Percentiles rank a stretch among this genome's conserved stretches.
phyloP scores from a whole-genome alignment of 2,888 invertebrate genomes.

The Carpatolechia fugitivella region DNA sequence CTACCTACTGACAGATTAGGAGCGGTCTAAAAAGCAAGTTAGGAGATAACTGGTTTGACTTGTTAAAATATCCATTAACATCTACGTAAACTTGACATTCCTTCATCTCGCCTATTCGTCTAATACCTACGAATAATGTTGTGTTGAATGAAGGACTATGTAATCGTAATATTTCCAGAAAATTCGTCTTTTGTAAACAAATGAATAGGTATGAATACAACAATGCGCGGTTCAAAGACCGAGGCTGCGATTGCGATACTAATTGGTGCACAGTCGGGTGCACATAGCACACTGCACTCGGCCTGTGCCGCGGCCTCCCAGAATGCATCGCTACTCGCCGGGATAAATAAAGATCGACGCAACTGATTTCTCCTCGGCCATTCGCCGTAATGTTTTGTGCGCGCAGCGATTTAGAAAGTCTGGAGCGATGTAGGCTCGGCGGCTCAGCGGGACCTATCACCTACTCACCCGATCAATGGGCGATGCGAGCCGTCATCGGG shows the following conservation, averaged over 20 bases:
- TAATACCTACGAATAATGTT: too few relatives aligned
- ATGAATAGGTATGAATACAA: constrained; percentile 14
- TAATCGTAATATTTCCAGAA: constrained; percentile 36
- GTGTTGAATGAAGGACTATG: too few relatives aligned
- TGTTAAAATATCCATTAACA: not conserved
- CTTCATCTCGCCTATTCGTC: not conserved
- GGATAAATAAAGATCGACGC: constrained; percentile 12
- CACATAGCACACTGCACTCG: not conserved
- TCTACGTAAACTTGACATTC: constrained; percentile 1
- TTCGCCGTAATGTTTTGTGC: constrained; percentile 1
- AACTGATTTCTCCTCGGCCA: constrained; percentile 5
- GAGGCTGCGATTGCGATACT: constrained; percentile 26
- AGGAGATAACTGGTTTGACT: not conserved
- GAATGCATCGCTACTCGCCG: constrained; percentile 6
- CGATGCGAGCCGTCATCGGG: constrained; percentile 58
- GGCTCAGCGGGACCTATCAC: constrained; percentile 13
- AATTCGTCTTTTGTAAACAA: constrained; percentile 44
- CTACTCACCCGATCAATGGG: constrained; percentile 72
- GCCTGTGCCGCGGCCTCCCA: constrained; percentile 5
- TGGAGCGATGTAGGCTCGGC: constrained; percentile 32
- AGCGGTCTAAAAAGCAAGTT: too few relatives aligned
- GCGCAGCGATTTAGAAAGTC: constrained; percentile 11
- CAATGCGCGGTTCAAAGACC: constrained; percentile 60
- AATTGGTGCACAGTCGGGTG: constrained; percentile 13
- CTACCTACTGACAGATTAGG: too few relatives aligned